Conservation (phyloP, 2,113 vertebrate species). For the Mastomys natalensis region DNA sequence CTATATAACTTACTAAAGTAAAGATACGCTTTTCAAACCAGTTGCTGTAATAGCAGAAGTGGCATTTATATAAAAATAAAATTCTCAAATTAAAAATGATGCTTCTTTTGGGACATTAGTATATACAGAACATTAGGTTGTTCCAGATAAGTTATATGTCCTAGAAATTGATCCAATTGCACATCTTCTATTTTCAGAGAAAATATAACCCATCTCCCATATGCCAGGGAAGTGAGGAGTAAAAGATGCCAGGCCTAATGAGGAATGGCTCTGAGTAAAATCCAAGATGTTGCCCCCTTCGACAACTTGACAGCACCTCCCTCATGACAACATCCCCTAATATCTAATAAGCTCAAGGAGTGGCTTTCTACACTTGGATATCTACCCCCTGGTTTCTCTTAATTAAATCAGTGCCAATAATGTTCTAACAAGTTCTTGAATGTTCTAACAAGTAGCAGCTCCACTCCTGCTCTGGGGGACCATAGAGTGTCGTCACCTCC, state of each 20-base stretch:
- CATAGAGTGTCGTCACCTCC: neutral
- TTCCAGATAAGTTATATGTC: conserved; percentile 22
- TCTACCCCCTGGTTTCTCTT: neutral
- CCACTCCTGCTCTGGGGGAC: neutral
- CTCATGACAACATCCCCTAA: neutral
- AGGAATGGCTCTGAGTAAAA: neutral
- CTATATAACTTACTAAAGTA: conserved; percentile 40
- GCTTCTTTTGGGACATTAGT: conserved; percentile 35
- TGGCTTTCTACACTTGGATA: neutral
- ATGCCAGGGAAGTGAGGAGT: too few species aligned
- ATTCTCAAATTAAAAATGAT: conserved; percentile 54
- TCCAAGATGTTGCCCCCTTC: neutral
- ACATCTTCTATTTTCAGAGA: conserved; percentile 4
- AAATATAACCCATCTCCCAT: neutral
- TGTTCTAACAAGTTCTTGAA: too few species aligned
- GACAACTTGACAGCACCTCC: neutral
- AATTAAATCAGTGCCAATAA: neutral
- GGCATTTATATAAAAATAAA: neutral
- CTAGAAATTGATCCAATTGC: neutral
- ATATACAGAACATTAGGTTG: conserved; percentile 12
- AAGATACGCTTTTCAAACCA: conserved; percentile 13
- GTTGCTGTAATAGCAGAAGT: conserved; percentile 49
- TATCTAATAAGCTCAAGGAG: neutral
- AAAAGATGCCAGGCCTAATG: neutral
- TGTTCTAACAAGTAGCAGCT: neutral